Conservation (phyloP, 2,797 vertebrate species). For the Kryptolebias ocellatus region DNA sequence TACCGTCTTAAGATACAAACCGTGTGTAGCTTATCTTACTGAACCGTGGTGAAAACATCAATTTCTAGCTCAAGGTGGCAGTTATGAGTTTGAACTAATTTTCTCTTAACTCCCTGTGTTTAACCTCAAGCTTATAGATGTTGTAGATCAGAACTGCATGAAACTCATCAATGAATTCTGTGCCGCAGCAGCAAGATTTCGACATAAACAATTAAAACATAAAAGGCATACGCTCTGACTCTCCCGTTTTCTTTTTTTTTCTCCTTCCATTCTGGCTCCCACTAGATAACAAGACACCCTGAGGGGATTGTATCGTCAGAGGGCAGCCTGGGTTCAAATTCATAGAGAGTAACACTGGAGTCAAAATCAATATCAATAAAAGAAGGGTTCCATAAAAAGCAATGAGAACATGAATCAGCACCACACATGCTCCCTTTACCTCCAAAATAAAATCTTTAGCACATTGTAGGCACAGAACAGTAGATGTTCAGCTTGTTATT, state of each 20-base stretch:
- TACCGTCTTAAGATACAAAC: not conserved
- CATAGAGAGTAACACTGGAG: conserved; percentile 55
- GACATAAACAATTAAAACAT: conserved; percentile 14
- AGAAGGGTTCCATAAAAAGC: conserved; percentile 40
- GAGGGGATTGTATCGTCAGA: conserved; percentile 48
- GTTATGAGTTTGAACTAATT: conserved; percentile 27
- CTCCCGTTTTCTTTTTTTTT: not conserved
- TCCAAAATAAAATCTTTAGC: conserved; percentile 11
- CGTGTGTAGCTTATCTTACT: not conserved
- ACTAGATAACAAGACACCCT: conserved; percentile 53
- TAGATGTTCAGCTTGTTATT: conserved; percentile 4
- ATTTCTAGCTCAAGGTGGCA: conserved; percentile 15
- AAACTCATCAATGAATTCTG: conserved; percentile 5
- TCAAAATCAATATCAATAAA: conserved; percentile 65
- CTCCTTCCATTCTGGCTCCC: not conserved
- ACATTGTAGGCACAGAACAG: not conserved
- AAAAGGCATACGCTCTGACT: conserved; percentile 1
- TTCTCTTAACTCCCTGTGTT: conserved; percentile 15
- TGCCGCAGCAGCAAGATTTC: conserved; percentile 24
- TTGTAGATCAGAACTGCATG: conserved; percentile 33
- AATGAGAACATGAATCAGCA: conserved; percentile 26
- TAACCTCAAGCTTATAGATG: conserved; percentile 33
- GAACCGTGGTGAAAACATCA: conserved; percentile 23
- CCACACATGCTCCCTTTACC: conserved; percentile 1
- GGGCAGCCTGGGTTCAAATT: conserved; percentile 42